Evolutionary conservation across 2,888 invertebrate genomes (phyloP), one percentile per base, ranked within the genome.

Genomic region (Standfussiana lucernea): DNA sequence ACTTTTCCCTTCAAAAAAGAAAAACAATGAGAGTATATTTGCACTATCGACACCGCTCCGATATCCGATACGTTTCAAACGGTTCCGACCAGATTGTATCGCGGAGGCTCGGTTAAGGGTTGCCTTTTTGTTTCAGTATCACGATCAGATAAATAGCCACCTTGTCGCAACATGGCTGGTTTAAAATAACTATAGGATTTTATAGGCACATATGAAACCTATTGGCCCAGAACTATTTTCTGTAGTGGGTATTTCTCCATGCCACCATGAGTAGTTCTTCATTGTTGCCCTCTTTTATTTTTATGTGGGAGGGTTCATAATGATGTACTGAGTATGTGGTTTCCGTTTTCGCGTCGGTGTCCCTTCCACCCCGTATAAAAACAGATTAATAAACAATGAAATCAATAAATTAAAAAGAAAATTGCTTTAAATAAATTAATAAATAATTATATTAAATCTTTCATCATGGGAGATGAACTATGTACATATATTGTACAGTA

Each of bases 41-140:
- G 66, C 69, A 67, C 59, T 68, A 79, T 83, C 72, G 66, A 76
- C 70, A 67, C 59, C 76, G 59, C 70, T 68, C 21, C 37, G 80
- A 59, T 72, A 72, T 71, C 72, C 66, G 72, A 80, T 84, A 62
- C 72, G 37, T 70, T 67, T 70, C 50, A 61, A 61, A 56, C 28
- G 50, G 66, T 59, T n/a, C 75, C 72, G 84, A 83, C 77, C 66
- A 83, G 84, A 84, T 83, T 67, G 72, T 84, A 77, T 84, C 82
- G 61, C 56, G 42, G 68, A 59, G 76, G 76, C 61, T 80, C 76
- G 80, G 75, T 76, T 69, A 32, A 65, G 62, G 67, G 61, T 21
- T 11, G 42, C 61, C 62, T 75, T 80, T 78, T 83, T 72, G 65
- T 70, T 83, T 82, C 69, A 72, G 72, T 69, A 72, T 62, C 69